These are phyloP conservation scores for Neomicropteryx cornuta DNA, from an alignment of 1,140 invertebrate species.

Conservation along the genomic window DNA sequence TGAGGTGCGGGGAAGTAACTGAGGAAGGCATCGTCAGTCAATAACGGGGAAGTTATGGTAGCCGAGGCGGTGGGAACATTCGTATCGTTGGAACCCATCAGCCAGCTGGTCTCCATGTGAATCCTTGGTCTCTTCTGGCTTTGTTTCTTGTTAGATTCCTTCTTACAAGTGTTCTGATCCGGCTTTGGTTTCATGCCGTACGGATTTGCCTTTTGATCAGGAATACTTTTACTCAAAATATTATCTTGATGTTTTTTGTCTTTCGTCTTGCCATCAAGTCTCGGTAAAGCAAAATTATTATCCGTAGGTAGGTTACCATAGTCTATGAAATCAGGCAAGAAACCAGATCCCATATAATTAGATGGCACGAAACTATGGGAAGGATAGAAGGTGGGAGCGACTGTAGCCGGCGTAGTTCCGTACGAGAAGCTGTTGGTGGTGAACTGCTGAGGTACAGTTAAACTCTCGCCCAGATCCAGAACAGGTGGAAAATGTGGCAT, in stretches of 20 bases:
- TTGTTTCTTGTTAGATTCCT: conserved; percentile 4
- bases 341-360: conserved; percentile 10
- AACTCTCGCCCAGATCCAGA: too few species aligned
- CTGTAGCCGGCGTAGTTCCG: conserved; percentile 1
- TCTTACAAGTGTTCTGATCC: not conserved
- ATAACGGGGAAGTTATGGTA: conserved; percentile 5
- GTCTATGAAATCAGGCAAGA: conserved; percentile 9
- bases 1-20: conserved; percentile 13
- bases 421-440: conserved; percentile 8
- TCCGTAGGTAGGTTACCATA: conserved; percentile 7
- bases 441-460: conserved; percentile 10
- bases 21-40: conserved; percentile 11
- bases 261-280: too few species aligned
- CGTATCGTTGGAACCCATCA: too few species aligned
- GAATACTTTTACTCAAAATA: conserved; percentile 2
- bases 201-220: conserved; percentile 2
- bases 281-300: conserved; percentile 9
- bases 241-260: conserved; percentile 10
- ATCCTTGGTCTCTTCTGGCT: conserved; percentile 12
- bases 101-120: conserved; percentile 3
- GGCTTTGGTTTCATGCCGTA: conserved; percentile 1
- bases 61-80: too few species aligned
- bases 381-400: conserved; percentile 11
- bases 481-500: too few species aligned
- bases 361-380: conserved; percentile 4